Percentiles rank a stretch among this genome's conserved stretches.
Conservation (phyloP, 2,888 invertebrate species). For the Chironomus tentans region DNA sequence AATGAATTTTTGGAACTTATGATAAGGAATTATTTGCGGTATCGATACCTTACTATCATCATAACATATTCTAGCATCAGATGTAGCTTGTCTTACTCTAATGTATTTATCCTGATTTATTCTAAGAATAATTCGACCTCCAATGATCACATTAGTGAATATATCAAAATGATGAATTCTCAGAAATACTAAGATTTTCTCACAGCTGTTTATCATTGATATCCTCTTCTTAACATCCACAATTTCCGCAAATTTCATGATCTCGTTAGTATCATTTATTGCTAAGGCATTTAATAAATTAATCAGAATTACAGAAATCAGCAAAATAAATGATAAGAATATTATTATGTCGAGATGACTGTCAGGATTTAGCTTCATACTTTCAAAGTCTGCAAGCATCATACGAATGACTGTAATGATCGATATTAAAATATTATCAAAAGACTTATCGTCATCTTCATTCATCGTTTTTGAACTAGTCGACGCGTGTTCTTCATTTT, state of each 20-base stretch:
- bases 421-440: neutral
- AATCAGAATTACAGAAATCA: neutral
- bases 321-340: neutral
- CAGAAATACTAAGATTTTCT: neutral
- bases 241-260: constrained; percentile 8
- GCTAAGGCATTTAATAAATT: constrained; percentile 5
- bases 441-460: neutral
- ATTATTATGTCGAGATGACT: neutral
- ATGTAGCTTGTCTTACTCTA: too few relatives aligned
- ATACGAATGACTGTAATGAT: neutral
- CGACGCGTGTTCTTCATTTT: too few relatives aligned
- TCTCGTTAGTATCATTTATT: neutral
- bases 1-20: too few relatives aligned
- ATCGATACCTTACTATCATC: too few relatives aligned
- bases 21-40: too few relatives aligned
- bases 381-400: constrained; percentile 7
- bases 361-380: neutral
- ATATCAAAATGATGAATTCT: neutral
- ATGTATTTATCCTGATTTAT: neutral
- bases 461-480: too few relatives aligned
- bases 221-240: constrained; percentile 1
- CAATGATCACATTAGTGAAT: neutral
- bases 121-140: neutral
- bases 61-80: too few relatives aligned
- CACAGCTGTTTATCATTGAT: neutral